Percentiles rank a stretch among this genome's conserved stretches.
Evolutionary conservation across 2,113 vertebrate species (phyloP).

Genomic region (Tautogolabrus adspersus): DNA sequence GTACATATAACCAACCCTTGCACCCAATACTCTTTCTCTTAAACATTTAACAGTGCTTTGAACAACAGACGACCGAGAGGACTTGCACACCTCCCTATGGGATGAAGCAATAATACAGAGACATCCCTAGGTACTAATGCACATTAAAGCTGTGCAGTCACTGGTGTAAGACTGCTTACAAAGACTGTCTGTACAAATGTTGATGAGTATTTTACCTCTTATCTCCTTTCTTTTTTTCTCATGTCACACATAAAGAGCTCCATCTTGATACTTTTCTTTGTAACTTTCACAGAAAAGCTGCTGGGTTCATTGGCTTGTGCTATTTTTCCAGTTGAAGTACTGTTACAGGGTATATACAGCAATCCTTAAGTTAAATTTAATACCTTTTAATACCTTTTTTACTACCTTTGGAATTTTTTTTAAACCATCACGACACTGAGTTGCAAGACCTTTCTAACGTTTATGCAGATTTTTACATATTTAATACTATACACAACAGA

Average conservation of each 20-base stretch:
- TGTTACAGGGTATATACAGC: too few species aligned
- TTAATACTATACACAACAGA: too few species aligned
- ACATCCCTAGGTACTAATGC: neutral
- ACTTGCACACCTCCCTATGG: neutral
- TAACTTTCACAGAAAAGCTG: neutral
- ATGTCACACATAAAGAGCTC: neutral
- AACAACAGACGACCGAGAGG: neutral
- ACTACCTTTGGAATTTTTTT: too few species aligned
- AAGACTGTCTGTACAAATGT: conserved; percentile 5
- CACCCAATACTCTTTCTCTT: neutral
- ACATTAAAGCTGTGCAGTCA: neutral
- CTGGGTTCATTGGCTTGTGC: neutral
- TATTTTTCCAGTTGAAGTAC: conserved; percentile 21
- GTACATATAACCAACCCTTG: neutral
- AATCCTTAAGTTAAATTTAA: too few species aligned
- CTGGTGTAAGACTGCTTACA: neutral
- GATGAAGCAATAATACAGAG: conserved; percentile 2
- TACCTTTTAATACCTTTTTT: too few species aligned
- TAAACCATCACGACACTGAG: too few species aligned
- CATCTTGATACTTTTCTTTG: neutral
- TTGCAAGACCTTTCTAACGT: too few species aligned
- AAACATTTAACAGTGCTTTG: neutral
- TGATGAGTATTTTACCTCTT: neutral
- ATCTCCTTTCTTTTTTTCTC: neutral
- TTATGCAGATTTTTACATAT: too few species aligned